Evolutionary conservation across 2,888 invertebrate species (phyloP).

Genomic region (Carpatolechia fugitivella): DNA sequence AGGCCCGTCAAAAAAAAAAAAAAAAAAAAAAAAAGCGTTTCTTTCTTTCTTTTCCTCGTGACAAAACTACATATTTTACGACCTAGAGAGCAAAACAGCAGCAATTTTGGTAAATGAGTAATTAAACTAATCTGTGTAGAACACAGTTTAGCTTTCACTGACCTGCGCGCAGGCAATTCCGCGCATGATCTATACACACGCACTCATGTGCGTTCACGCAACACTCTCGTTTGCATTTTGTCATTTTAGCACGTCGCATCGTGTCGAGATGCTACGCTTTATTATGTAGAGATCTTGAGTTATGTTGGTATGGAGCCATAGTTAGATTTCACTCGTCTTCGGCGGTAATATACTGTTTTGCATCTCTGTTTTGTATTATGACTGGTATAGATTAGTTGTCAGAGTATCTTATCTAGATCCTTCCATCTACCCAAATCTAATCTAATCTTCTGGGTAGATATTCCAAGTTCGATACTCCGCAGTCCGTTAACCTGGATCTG

Average conservation of each 20-base stretch:
- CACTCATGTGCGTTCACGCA: constrained; percentile 37
- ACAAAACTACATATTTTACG: too few relatives aligned
- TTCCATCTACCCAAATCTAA: too few relatives aligned
- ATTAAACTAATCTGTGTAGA: constrained; percentile 13
- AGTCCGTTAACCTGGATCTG: too few relatives aligned
- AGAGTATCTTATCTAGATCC: too few relatives aligned
- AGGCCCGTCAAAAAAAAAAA: too few relatives aligned
- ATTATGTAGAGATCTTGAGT: not conserved
- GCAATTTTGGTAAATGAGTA: constrained; percentile 9
- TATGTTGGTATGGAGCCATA: too few relatives aligned
- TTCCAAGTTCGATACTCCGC: too few relatives aligned
- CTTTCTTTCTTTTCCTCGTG: not conserved
- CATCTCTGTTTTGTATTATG: too few relatives aligned
- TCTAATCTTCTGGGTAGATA: too few relatives aligned
- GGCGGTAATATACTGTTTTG: too few relatives aligned
- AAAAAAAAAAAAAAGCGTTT: not conserved
- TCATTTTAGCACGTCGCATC: not conserved
- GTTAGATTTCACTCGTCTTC: too few relatives aligned
- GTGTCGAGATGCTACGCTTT: not conserved
- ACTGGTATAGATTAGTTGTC: too few relatives aligned
- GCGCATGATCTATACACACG: not conserved
- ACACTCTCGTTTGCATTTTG: constrained; percentile 33
- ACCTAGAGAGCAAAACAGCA: not conserved
- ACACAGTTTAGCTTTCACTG: constrained; percentile 26
- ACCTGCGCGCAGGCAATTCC: constrained; percentile 8